phyloP scores from a whole-genome alignment of 1,140 invertebrate genomes.

The Drosophila mojavensis region DNA sequence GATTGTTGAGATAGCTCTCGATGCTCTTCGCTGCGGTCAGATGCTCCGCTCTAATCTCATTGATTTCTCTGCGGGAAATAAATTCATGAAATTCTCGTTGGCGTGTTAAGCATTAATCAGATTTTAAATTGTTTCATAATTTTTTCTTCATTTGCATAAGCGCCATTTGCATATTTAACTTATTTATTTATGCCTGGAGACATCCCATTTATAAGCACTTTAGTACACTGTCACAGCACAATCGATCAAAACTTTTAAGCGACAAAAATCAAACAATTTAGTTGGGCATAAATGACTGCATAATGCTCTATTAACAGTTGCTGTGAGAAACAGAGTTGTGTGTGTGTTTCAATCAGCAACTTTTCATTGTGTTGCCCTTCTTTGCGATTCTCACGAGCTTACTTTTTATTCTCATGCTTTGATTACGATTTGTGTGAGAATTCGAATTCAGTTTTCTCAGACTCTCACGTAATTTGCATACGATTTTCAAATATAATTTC shows the following conservation, averaged over 20 bases:
- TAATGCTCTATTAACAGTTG: not conserved
- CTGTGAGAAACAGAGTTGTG: not conserved
- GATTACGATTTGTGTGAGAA: not conserved
- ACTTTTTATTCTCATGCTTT: not conserved
- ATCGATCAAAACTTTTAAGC: conserved; percentile 31
- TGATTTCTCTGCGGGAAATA: conserved; percentile 86
- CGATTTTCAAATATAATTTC: too few relatives aligned
- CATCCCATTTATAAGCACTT: conserved; percentile 36
- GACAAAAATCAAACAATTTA: conserved; percentile 5
- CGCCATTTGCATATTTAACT: conserved; percentile 15
- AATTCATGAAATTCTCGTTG: conserved; percentile 22
- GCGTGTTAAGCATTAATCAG: conserved; percentile 32
- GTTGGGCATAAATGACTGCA: not conserved
- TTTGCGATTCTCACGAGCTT: not conserved
- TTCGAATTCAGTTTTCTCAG: not conserved
- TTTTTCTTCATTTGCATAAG: conserved; percentile 47
- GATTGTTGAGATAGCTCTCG: conserved; percentile 94
- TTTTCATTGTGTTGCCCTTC: not conserved
- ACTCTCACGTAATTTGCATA: too few relatives aligned
- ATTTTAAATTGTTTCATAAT: conserved; percentile 39
- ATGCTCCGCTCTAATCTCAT: conserved; percentile 90
- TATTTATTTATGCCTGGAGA: conserved; percentile 6
- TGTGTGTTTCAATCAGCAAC: not conserved
- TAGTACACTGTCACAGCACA: conserved; percentile 20
- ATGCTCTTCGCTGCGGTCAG: conserved; percentile 90